phyloP scores from a whole-genome alignment of 2,888 invertebrate genomes.

The Tinea pellionella region DNA sequence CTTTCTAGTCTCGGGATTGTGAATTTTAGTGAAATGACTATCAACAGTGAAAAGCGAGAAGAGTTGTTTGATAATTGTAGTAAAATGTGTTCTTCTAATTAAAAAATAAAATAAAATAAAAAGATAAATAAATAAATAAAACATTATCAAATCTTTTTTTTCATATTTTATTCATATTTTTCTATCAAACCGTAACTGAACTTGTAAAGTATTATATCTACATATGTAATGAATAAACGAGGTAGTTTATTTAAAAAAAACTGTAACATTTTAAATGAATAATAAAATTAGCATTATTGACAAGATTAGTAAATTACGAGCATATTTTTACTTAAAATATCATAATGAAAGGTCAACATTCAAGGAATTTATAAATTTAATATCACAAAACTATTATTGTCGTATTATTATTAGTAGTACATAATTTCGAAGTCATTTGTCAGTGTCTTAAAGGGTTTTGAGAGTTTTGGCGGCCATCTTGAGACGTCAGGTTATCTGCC shows the following conservation, averaged over 20 bases:
- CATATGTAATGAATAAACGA: not conserved
- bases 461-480: too few relatives aligned
- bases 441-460: not conserved
- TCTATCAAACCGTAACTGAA: too few relatives aligned
- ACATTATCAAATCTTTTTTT: not conserved
- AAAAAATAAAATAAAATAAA: not conserved
- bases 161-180: not conserved
- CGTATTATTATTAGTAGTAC: too few relatives aligned
- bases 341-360: not conserved
- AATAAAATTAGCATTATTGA: slow-evolving; percentile 2
- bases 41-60: slow-evolving; percentile 44
- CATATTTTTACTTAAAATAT: not conserved
- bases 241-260: not conserved
- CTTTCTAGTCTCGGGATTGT: slow-evolving; percentile 18
- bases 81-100: too few relatives aligned
- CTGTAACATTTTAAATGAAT: not conserved
- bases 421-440: not conserved
- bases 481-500: too few relatives aligned
- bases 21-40: slow-evolving; percentile 60
- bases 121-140: not conserved
- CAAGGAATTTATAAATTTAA: slow-evolving; percentile 4
- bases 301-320: slow-evolving; percentile 6
- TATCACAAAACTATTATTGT: not conserved
- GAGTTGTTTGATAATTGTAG: slow-evolving; percentile 34
- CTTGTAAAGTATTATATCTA: not conserved